Base-by-base conservation (phyloP, 2,888 invertebrate species). In the Sphinx pinastri region DNA sequence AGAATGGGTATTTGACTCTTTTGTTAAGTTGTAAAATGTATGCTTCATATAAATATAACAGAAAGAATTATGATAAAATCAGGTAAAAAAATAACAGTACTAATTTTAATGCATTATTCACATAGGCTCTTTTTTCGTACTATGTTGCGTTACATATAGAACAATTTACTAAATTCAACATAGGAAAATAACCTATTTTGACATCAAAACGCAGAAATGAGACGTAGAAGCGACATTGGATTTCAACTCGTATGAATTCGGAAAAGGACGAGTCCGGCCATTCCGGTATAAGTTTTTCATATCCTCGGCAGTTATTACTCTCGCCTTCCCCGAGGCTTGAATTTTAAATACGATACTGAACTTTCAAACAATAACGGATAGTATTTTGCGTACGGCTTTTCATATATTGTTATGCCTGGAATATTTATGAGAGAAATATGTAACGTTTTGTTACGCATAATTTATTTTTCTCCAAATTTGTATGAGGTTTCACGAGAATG, bases 261-360 rank as follows among this genome's bases (percentile, higher is more conserved):
- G 55, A 57, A 59, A 52, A 51, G 58, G 19, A 59, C 67, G 45
- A 67, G 14, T 67, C 60, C 58, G 57, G 16, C 45, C 60, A 67
- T 38, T 25, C 69, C 73, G 72, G 71, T 55, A 73, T 78, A 77
- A 79, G 79, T 79, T 79, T 82, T 79, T 79, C 77, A 79, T 77
- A 76, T 71, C 73, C 74, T 74, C 70, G 70, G 72, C 70, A 58
- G 71, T 69, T 71, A 73, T 76, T 76, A 75, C 72, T 73, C 66
- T 60, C 68, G 60, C 70, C 68, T 71, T 69, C 66, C 70, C 72
- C 69, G 68, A 71, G 71, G 73, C 73, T 77, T 80, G 79, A 80
- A 82, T 83, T 84, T 83, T 80, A 82, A 81, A 81, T 79, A 79
- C 73, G 71, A 76, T 78, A 73, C 74, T 75, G 79, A 80, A 78